Base-by-base conservation (phyloP, 2,797 vertebrate genomes). In the Lacerta agilis region DNA sequence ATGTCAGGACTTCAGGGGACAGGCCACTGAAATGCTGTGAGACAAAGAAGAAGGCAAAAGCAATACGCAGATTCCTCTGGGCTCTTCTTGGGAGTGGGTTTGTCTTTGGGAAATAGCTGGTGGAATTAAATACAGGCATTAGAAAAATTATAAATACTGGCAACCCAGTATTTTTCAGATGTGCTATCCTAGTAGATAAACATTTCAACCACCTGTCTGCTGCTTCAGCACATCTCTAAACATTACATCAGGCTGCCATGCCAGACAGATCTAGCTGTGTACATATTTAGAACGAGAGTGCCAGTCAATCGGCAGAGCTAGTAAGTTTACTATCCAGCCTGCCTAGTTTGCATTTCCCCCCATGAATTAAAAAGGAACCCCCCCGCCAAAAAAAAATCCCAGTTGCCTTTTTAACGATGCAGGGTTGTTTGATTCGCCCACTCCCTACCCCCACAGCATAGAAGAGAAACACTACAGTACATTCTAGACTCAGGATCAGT, bases 351-450 rank as follows among this genome's bases (percentile, higher is more conserved):
- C 72, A 80, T 27, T 83, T 88, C 6, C 85, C 71, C 33, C 29
- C 69, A 89, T 91, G 61, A 90, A 29, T 87, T 67, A 13, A 41
- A 66, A 93, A 89, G 29, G 91, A 86, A 87, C 77, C 38, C 36
- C 58, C 5, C 0, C 79, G 27, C 73, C 66, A 18, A 8, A n/a
- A n/a, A n/a, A n/a, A n/a, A 29, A 72, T 79, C 72, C 72, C 78
- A 87, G 79, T 38, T 67, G 4, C 79, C 69, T 93, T 25, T 4
- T 33, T 67, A 73, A 90, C 0, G 0, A 9, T n/a, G 10, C 43
- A 72, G 2, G 13, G 13, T 38, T 13, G 49, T 55, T 55, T 55
- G 49, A 55, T 36, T 55, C 18, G 6, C 8, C n/a, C 33, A 11
- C 66, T 33, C 18, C 27, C n/a, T 43, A 49, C 49, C 49, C 49